phyloP scores from a whole-genome alignment of 2,797 vertebrate genomes.

The Cygnus olor region DNA sequence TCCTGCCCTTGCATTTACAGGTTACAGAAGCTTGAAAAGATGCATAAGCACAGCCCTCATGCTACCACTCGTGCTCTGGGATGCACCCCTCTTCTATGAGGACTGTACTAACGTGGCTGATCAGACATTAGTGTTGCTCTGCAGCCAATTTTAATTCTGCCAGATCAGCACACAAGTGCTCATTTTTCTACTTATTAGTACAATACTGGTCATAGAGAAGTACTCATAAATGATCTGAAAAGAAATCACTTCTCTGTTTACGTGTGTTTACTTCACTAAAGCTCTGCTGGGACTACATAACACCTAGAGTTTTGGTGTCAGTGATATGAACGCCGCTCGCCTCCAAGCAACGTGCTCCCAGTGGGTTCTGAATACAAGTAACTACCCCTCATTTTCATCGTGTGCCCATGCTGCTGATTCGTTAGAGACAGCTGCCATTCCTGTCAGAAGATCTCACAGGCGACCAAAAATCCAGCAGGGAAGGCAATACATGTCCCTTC shows the following conservation, averaged over 20 bases:
- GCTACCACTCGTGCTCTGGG: neutral
- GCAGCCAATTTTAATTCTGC: neutral
- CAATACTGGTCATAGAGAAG: neutral
- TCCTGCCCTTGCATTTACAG: neutral
- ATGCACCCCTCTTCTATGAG: neutral
- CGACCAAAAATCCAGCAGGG: neutral
- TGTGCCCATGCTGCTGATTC: neutral
- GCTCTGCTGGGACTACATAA: neutral
- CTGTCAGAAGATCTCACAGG: neutral
- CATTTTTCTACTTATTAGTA: neutral
- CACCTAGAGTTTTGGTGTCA: neutral
- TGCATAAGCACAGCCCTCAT: neutral
- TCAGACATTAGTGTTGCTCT: neutral
- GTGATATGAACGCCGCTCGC: neutral
- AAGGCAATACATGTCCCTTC: neutral
- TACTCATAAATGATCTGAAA: neutral
- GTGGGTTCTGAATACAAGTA: neutral
- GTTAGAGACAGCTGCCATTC: neutral
- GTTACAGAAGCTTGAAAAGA: neutral
- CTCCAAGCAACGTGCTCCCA: neutral
- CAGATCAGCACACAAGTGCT: neutral
- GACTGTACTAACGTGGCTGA: neutral
- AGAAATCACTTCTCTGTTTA: neutral
- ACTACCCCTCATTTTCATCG: neutral
- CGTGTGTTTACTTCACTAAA: neutral